Conservation (phyloP, 2,888 invertebrate species). For the Uloborus plumipes region DNA sequence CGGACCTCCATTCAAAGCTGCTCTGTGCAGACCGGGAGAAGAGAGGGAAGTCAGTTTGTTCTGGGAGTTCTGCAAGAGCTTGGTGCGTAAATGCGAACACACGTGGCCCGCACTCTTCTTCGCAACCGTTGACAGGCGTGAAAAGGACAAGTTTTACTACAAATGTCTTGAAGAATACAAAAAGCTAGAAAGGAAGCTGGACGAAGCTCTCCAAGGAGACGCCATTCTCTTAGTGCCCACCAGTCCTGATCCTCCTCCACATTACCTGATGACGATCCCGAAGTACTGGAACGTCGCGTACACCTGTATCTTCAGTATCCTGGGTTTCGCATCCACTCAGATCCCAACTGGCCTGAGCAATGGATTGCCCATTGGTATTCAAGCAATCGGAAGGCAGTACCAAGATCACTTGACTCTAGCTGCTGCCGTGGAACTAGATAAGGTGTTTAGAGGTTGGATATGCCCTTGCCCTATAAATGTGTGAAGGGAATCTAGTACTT, state of each 20-base stretch:
- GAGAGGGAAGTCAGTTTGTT: conserved; percentile 69
- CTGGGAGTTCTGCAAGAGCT: conserved; percentile 27
- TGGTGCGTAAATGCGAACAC: conserved; percentile 19
- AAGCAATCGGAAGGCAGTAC: conserved; percentile 75
- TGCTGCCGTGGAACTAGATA: conserved; percentile 83
- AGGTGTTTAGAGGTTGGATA: conserved; percentile 85
- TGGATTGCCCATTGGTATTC: conserved; percentile 84
- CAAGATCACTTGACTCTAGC: conserved; percentile 85
- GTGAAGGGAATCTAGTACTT: neutral
- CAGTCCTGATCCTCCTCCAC: conserved; percentile 89
- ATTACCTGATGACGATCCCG: conserved; percentile 86
- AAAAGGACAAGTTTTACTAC: conserved; percentile 14
- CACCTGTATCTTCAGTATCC: conserved; percentile 86
- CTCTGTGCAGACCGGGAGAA: conserved; percentile 54
- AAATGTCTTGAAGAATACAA: conserved; percentile 19
- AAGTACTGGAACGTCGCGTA: conserved; percentile 88
- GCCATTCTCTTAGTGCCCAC: conserved; percentile 91
- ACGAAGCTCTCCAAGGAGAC: conserved; percentile 73
- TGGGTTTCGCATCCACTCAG: conserved; percentile 88
- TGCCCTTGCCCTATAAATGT: conserved; percentile 26
- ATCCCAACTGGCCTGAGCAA: conserved; percentile 82
- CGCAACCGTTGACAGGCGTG: conserved; percentile 74
- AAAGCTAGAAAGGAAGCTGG: conserved; percentile 1
- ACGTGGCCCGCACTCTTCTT: conserved; percentile 16
- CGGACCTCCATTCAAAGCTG: conserved; percentile 66